Evolutionary conservation across 35 echinoderm and acorn worm species (phyloP).

Genomic region (Chiridota heheva): DNA sequence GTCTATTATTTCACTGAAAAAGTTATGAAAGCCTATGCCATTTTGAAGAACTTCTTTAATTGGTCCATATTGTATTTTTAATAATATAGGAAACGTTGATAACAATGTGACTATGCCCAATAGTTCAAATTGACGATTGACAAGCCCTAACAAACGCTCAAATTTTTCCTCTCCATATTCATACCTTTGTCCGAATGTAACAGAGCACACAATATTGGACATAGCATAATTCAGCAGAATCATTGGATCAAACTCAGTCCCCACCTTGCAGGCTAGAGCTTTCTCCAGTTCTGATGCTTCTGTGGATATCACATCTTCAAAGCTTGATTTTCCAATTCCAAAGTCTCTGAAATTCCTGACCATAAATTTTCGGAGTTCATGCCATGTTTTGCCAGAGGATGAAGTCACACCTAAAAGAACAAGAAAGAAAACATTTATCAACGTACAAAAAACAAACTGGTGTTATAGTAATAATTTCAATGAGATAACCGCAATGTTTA

Average conservation of each 20-base stretch:
- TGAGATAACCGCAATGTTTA: too few species aligned
- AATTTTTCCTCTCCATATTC: constrained; percentile 59
- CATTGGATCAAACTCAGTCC: constrained; percentile 37
- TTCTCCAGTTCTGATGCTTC: constrained; percentile 39
- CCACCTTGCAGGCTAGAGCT: neutral
- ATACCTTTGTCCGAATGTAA: constrained; percentile 57
- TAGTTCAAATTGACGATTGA: constrained; percentile 8
- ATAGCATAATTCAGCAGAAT: constrained; percentile 47
- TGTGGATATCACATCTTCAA: constrained; percentile 42
- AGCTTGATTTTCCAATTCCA: constrained; percentile 66
- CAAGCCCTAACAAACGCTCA: constrained; percentile 21
- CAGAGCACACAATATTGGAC: constrained; percentile 65
- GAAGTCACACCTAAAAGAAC: constrained; percentile 1
- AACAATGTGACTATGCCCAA: neutral
- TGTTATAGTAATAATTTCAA: too few species aligned
- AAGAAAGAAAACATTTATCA: too few species aligned
- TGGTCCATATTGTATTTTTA: constrained; percentile 6
- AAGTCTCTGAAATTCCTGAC: constrained; percentile 33
- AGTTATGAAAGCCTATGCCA: neutral
- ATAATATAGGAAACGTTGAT: constrained; percentile 2
- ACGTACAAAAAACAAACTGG: too few species aligned
- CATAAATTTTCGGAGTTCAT: constrained; percentile 33
- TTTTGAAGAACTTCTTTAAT: neutral
- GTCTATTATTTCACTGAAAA: constrained; percentile 27
- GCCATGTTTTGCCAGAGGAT: constrained; percentile 51